Evolutionary conservation across 2,888 invertebrate genomes (phyloP), one percentile per base, ranked within the genome.

Genomic region (Coelopa pilipes): DNA sequence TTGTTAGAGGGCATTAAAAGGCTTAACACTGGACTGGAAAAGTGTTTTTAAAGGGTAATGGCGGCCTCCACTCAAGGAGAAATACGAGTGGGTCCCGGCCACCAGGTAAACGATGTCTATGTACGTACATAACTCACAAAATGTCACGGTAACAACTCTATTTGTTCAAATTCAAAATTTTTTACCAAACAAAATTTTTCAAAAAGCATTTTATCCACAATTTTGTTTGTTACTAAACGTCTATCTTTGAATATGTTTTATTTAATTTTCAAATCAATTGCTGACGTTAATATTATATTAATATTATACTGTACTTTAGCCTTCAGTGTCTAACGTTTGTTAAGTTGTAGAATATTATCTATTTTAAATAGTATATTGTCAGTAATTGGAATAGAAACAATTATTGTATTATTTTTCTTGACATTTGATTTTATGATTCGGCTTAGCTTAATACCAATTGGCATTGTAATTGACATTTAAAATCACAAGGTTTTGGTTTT

Each of bases 31-130:
- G 86, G 86, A 86, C 86, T 84, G 82, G 85, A 86, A 86, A 83
- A 84, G 86, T 86, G 87, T 86, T 84, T 84, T 85, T 87, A 86
- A 86, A 87, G 87, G 87, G 87, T 87, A 87, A 88, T 88, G 88
- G 88, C 88, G 90, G 92, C 92, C 88, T 92, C 92, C 87, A 92
- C 92, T 89, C 92, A 92, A 89, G 92, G 92, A 89, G 92, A 92
- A 90, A 92, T 92, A 89, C 91, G 92, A 91, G 92, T 92, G 90
- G 92, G 92, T 90, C 91, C 92, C 88, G 91, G 91, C 88, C 92
- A 92, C 90, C 92, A 92, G 91, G 92, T 92, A 90, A 90, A 89
- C 89, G 90, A 90, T 88, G 89, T 90, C 89, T 90, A 90, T 90
- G 90, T 90, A 90, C 89, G 90, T 90, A 90, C 89, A 90, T 90